Conservation (phyloP, 2,113 vertebrate genomes). For the Lates calcarifer region DNA sequence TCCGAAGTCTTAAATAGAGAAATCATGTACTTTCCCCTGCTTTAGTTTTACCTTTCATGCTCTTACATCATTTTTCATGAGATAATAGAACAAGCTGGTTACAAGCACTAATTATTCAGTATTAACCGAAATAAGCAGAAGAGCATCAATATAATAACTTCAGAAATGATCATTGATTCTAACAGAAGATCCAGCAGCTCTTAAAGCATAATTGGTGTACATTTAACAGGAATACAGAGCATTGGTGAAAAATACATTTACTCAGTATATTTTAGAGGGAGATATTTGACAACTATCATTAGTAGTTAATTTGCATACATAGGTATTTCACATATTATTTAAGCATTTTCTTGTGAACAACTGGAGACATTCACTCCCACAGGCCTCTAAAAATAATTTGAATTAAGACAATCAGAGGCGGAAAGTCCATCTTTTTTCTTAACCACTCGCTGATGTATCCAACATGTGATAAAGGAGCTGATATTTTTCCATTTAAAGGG, state of each 20-base stretch:
- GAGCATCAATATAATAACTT: conserved; percentile 34
- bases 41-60: conserved; percentile 21
- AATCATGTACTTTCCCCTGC: not conserved
- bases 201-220: not conserved
- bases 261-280: not conserved
- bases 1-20: too few relatives aligned
- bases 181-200: conserved; percentile 4
- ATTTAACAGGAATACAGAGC: not conserved
- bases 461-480: not conserved
- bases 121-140: conserved; percentile 33
- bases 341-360: too few relatives aligned
- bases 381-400: too few relatives aligned
- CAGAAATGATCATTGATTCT: conserved; percentile 25
- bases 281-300: not conserved
- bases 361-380: too few relatives aligned
- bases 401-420: too few relatives aligned
- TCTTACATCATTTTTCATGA: conserved; percentile 31
- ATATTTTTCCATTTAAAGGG: too few relatives aligned
- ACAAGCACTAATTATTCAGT: conserved; percentile 30
- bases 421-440: too few relatives aligned
- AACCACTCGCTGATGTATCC: too few relatives aligned
- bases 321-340: not conserved
- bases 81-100: conserved; percentile 3
- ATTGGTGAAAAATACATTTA: not conserved
- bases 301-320: not conserved